Evolutionary conservation across 2,113 vertebrate genomes (phyloP).

Genomic region (Anoura caudifer): DNA sequence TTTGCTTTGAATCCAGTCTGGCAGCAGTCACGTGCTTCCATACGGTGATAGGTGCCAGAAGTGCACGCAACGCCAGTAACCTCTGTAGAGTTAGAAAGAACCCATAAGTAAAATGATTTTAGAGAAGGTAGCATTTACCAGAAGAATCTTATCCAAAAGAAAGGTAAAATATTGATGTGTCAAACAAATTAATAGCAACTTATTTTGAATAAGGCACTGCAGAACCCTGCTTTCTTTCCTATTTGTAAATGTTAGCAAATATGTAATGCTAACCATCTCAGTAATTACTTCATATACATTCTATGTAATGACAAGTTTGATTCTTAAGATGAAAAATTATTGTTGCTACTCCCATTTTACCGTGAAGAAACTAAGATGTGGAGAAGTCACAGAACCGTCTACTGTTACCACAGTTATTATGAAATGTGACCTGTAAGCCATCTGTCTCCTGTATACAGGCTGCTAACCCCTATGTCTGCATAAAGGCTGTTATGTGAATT

Average conservation of each 20-base stretch:
- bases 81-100: not conserved
- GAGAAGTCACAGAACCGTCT: not conserved
- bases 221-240: not conserved
- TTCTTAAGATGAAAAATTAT: not conserved
- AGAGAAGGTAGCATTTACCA: not conserved
- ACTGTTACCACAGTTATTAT: not conserved
- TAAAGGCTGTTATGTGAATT: not conserved
- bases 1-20: constrained; percentile 41
- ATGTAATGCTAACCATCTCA: not conserved
- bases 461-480: not conserved
- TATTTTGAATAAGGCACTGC: not conserved
- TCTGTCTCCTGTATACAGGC: not conserved
- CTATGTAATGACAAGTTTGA: not conserved
- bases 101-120: not conserved
- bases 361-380: not conserved
- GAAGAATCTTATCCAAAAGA: not conserved
- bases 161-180: not conserved
- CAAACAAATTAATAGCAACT: not conserved
- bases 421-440: not conserved
- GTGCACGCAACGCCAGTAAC: constrained; percentile 17
- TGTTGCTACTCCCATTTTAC: not conserved
- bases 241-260: not conserved
- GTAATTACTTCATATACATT: not conserved
- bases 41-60: constrained; percentile 35
- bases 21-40: not conserved